These are phyloP conservation scores for Dicrurus megarhynchus DNA, from an alignment of 2,113 vertebrate genomes.

Conservation along the genomic window DNA sequence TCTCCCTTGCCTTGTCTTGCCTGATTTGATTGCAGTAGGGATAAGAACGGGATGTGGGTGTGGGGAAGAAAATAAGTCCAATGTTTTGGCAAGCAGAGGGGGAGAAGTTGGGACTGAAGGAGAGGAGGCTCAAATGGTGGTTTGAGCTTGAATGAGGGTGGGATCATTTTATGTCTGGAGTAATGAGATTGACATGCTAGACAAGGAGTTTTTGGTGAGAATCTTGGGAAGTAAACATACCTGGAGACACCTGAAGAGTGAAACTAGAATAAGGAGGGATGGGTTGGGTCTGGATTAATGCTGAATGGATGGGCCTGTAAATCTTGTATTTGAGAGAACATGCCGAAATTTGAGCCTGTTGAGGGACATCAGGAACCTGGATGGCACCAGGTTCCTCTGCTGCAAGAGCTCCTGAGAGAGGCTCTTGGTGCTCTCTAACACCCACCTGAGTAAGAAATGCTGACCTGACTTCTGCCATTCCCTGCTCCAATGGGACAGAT, in stretches of 20 bases:
- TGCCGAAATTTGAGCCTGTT: neutral
- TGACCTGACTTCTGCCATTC: neutral
- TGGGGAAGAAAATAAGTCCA: neutral
- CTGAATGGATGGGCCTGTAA: neutral
- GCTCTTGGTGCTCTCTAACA: neutral
- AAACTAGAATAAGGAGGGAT: neutral
- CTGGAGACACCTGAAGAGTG: neutral
- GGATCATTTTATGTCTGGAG: neutral
- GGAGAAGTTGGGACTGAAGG: neutral
- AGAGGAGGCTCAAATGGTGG: neutral
- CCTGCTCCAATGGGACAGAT: neutral
- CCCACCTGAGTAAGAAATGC: neutral
- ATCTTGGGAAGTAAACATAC: neutral
- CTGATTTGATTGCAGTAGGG: neutral
- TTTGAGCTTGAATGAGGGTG: neutral
- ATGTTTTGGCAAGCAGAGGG: neutral
- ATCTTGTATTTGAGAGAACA: neutral
- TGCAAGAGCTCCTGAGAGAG: neutral
- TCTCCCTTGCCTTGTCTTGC: conserved; percentile 4
- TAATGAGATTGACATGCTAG: neutral
- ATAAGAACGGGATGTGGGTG: neutral
- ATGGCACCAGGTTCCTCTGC: neutral
- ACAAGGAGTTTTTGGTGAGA: neutral
- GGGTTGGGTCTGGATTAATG: neutral
- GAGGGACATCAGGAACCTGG: neutral